These are phyloP conservation scores for Grus americana DNA, from an alignment of 2,113 vertebrate species.

Conservation along the genomic window DNA sequence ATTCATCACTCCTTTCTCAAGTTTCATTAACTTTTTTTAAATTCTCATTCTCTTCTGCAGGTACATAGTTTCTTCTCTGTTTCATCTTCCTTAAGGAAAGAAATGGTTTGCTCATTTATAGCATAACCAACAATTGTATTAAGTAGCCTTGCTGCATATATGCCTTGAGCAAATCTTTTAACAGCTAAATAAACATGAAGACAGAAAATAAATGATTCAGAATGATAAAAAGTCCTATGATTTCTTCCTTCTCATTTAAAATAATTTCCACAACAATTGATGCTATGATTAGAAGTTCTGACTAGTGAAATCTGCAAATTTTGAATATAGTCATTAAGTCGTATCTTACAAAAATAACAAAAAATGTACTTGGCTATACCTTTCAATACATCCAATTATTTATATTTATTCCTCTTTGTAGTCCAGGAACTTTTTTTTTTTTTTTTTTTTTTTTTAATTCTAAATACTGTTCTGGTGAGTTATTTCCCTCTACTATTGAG, in stretches of 20 bases:
- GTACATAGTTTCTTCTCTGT: not conserved
- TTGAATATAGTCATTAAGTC: not conserved
- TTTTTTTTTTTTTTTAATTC: not conserved
- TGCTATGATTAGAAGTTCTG: not conserved
- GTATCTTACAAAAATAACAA: not conserved
- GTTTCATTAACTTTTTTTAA: not conserved
- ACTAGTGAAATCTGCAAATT: not conserved
- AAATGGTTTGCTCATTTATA: not conserved
- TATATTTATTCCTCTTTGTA: not conserved
- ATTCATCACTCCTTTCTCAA: not conserved
- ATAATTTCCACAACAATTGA: not conserved
- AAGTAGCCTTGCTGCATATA: not conserved
- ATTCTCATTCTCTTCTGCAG: not conserved
- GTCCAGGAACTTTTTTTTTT: not conserved
- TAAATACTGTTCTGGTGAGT: not conserved
- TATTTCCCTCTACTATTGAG: not conserved
- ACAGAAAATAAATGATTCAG: not conserved
- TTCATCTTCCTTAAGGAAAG: not conserved
- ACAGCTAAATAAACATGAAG: not conserved
- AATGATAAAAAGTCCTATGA: not conserved
- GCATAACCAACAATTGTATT: not conserved
- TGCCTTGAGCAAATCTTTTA: not conserved
- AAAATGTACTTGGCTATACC: not conserved
- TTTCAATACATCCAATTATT: not conserved
- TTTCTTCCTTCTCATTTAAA: not conserved